phyloP scores from a whole-genome alignment of 2,797 vertebrate species.

The Enoplosus armatus region DNA sequence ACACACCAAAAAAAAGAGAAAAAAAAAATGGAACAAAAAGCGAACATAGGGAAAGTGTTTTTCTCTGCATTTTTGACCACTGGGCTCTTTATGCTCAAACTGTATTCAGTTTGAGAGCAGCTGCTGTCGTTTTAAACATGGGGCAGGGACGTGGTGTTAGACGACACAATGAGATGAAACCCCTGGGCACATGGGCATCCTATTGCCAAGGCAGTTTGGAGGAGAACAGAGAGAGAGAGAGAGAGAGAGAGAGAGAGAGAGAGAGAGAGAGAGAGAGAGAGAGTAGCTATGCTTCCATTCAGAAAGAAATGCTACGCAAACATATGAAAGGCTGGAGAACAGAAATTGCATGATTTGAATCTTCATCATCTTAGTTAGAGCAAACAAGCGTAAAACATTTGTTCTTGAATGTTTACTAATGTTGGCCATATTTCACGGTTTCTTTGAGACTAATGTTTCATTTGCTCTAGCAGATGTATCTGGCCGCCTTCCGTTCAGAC shows the following conservation, averaged over 20 bases:
- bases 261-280: constrained; percentile 39
- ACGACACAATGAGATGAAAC: constrained; percentile 61
- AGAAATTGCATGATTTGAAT: background rate
- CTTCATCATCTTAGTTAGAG: background rate
- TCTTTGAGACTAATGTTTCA: background rate
- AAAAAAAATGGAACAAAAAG: constrained; percentile 49
- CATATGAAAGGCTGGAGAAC: background rate
- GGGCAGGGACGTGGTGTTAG: constrained; percentile 37
- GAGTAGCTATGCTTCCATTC: constrained; percentile 58
- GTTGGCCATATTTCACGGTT: background rate
- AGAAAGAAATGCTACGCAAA: background rate
- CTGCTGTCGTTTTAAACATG: constrained; percentile 74
- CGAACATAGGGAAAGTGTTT: constrained; percentile 67
- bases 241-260: constrained; percentile 31
- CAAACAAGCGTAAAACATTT: background rate
- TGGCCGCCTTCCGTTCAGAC: no score
- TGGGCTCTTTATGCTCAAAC: constrained; percentile 86
- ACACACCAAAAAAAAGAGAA: constrained; percentile 18
- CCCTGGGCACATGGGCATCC: constrained; percentile 59
- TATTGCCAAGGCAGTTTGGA: constrained; percentile 65
- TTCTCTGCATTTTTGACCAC: constrained; percentile 87
- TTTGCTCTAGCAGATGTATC: no score
- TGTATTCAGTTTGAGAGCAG: constrained; percentile 80
- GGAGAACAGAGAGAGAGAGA: constrained; percentile 25
- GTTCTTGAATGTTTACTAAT: background rate